Evolutionary conservation across 2,797 vertebrate genomes (phyloP).

Genomic region (Galaxias olidus): DNA sequence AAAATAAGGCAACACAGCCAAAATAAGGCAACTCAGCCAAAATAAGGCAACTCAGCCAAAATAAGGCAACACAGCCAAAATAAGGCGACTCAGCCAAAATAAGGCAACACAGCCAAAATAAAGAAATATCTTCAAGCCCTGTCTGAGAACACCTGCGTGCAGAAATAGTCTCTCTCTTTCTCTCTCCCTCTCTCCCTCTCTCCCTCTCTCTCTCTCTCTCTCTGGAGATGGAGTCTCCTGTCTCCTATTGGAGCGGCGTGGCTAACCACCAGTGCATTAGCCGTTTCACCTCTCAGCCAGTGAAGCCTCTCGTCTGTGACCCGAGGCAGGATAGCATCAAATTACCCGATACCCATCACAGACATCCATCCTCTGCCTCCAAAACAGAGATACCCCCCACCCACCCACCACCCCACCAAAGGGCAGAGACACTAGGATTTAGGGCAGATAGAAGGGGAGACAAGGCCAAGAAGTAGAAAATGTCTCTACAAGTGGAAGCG

Average conservation of each 20-base stretch:
- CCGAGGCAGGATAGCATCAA: slow-evolving; percentile 65
- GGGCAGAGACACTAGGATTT: neutral
- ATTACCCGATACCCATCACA: slow-evolving; percentile 59
- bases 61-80: too few species aligned
- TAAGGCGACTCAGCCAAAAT: slow-evolving; percentile 22
- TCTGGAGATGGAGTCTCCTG: neutral
- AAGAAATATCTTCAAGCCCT: slow-evolving; percentile 18
- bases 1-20: too few species aligned
- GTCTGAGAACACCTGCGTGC: slow-evolving; percentile 40
- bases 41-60: slow-evolving; percentile 26
- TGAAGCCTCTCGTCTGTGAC: slow-evolving; percentile 35
- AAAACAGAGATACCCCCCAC: slow-evolving; percentile 47
- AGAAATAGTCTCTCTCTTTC: neutral
- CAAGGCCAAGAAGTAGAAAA: too few species aligned
- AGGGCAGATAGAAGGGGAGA: too few species aligned
- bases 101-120: slow-evolving; percentile 27
- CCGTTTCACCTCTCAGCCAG: neutral
- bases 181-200: neutral
- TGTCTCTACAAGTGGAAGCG: too few species aligned
- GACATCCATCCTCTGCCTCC: slow-evolving; percentile 44
- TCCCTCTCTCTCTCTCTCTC: neutral
- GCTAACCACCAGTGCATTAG: slow-evolving; percentile 50
- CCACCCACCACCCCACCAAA: slow-evolving; percentile 15
- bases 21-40: slow-evolving; percentile 23
- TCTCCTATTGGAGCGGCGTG: slow-evolving; percentile 23